Base-by-base conservation (phyloP, 2,797 vertebrate genomes). In the Gallinago stenura region DNA sequence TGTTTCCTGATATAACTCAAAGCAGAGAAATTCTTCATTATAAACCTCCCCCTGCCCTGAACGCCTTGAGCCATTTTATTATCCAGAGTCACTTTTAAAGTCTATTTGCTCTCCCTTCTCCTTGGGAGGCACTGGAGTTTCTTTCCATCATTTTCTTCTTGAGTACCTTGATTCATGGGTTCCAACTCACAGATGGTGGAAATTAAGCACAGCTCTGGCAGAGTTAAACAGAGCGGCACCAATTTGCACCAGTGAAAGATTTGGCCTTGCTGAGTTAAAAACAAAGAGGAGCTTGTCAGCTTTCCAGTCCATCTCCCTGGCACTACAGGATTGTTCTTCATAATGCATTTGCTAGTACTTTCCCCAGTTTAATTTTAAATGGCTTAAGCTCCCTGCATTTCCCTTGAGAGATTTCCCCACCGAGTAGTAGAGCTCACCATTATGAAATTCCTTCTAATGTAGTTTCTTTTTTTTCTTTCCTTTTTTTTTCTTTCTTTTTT, bases 251-350 rank as follows among this genome's bases (percentile, higher is more conserved):
- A 94, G 68, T 79, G 86, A 95, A 93, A 84, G 94, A 83, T 95
- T 77, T 94, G 94, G 95, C 85, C 81, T 96, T 50, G 68, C 88
- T 86, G 64, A 89, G 68, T 95, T 96, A 91, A 97, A 87, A 95
- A 96, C 93, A 95, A 96, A 96, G 95, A 87, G 37, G 7, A 93
- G 83, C 96, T 96, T 96, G 93, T 96, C 96, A 95, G 95, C 93
- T 94, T 95, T 97, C 94, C 95, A 94, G 93, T 84, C 95, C 90
- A 95, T 97, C 96, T 96, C 96, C 94, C 88, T 57, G 68, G 73
- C 94, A 51, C 91, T 93, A 84, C 1, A 15, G 88, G 93, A 71
- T 96, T 95, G 93, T 87, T 95, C 91, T 90, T 88, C 92, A 51
- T 94, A 96, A 94, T 92, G 83, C 91, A 94, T 92, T 96, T 87